Conservation (phyloP, 2,113 vertebrate genomes). For the Catharus bicknelli region DNA sequence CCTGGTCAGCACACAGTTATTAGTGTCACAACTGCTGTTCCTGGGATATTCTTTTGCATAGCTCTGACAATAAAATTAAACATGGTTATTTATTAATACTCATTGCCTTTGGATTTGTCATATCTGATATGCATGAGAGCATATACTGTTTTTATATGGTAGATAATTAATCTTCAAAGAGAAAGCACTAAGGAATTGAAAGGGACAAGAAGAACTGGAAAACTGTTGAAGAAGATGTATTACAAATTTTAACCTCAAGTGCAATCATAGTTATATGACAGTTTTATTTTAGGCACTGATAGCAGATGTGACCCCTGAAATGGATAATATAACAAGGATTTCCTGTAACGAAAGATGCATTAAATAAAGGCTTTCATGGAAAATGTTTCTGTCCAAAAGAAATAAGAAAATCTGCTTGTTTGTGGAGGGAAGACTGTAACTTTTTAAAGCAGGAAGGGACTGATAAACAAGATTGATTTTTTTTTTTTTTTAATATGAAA, state of each 20-base stretch:
- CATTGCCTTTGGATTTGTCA: not conserved
- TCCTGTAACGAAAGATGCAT: constrained; percentile 59
- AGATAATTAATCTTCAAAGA: constrained; percentile 27
- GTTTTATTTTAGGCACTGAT: not conserved
- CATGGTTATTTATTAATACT: not conserved
- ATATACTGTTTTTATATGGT: not conserved
- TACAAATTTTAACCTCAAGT: not conserved
- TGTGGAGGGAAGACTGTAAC: not conserved
- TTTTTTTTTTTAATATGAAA: not conserved
- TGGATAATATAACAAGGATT: constrained; percentile 7
- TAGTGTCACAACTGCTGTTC: not conserved
- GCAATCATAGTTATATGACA: not conserved
- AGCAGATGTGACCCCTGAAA: not conserved
- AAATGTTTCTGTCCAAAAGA: not conserved
- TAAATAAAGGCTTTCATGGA: constrained; percentile 17
- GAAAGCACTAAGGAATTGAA: not conserved
- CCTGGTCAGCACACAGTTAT: not conserved
- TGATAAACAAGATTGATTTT: not conserved
- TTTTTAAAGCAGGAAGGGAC: not conserved
- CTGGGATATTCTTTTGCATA: not conserved
- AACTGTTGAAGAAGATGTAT: not conserved
- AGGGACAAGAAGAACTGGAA: not conserved
- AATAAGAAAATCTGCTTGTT: not conserved
- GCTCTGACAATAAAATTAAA: not conserved
- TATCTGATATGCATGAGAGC: not conserved